Evolutionary conservation across 1,140 invertebrate genomes (phyloP), one percentile per base, ranked within the genome.

Genomic region (Ceratitis capitata): DNA sequence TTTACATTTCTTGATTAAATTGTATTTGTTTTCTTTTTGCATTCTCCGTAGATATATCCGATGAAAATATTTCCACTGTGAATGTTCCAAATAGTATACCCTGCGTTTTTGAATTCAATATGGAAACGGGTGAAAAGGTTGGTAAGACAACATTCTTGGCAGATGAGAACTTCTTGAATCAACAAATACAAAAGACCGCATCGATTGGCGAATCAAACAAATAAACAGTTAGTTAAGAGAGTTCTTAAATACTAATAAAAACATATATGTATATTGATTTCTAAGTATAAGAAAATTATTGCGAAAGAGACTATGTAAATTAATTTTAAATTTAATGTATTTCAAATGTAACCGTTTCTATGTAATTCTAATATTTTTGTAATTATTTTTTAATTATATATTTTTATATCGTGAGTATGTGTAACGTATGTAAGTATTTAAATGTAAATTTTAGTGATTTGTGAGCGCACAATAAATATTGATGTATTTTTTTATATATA

Each of bases 1-100:
- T n/a, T n/a, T n/a, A n/a, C n/a, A n/a, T n/a, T n/a, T n/a, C n/a
- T n/a, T n/a, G n/a, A n/a, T n/a, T n/a, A n/a, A n/a, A n/a, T n/a
- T n/a, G n/a, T n/a, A n/a, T n/a, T n/a, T n/a, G n/a, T n/a, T n/a
- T n/a, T n/a, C n/a, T n/a, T n/a, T n/a, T n/a, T n/a, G n/a, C n/a
- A 78, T 85, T 83, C 32, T 7, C 53, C 86, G n/a, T 84, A 92
- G 93, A 93, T 23, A 92, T 96, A 86, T 92, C 92, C 39, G 94
- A 96, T 87, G 92, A 93, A 84, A 93, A 93, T 45, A 96, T 96
- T 53, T 93, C 94, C 90, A 93, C 92, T 82, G 92, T 96, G 3
- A 96, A 96, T 91, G 93, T 96, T n/a, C 95, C 95, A 9, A 96
- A 95, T 86, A 95, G 95, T 64, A 95, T 96, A 86, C 95, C 95